Conservation (phyloP, 2,888 invertebrate species). For the Agelastica alni region DNA sequence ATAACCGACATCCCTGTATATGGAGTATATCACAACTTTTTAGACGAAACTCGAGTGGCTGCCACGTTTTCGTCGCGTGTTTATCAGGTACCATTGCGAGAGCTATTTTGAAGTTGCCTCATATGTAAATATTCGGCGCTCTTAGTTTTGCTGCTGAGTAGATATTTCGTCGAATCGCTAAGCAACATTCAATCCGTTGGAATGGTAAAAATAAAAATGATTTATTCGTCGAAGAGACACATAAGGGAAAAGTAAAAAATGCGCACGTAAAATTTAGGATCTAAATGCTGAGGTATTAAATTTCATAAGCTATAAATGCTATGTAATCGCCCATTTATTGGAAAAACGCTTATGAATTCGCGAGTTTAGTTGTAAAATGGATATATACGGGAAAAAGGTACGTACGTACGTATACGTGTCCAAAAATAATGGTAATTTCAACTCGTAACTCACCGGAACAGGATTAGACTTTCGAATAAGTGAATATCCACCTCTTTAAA, state of each 20-base stretch:
- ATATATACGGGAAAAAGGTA: conserved; percentile 14
- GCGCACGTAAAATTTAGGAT: conserved; percentile 9
- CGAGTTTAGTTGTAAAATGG: conserved; percentile 23
- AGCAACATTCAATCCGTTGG: conserved; percentile 7
- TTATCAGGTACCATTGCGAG: too few species aligned
- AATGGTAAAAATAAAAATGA: conserved; percentile 16
- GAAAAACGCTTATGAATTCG: conserved; percentile 23
- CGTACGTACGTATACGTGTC: conserved; percentile 13
- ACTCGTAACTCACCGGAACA: background rate
- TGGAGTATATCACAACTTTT: too few species aligned
- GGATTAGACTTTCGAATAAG: conserved; percentile 1
- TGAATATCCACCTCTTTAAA: background rate
- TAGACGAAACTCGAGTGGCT: too few species aligned
- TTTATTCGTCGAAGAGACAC: conserved; percentile 9
- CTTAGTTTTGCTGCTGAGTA: too few species aligned
- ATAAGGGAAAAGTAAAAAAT: conserved; percentile 15
- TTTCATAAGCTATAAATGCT: conserved; percentile 25
- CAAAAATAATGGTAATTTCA: conserved; percentile 15
- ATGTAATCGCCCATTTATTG: conserved; percentile 24
- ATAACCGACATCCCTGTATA: too few species aligned
- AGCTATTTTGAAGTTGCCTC: too few species aligned
- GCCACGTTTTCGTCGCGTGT: too few species aligned
- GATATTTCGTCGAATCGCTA: too few species aligned
- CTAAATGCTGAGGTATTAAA: conserved; percentile 21
- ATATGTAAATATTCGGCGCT: too few species aligned